Percentiles rank a stretch among this genome's conserved stretches.
Evolutionary conservation across 2,888 invertebrate genomes (phyloP).

Genomic region (Tenthredo scrophulariae): DNA sequence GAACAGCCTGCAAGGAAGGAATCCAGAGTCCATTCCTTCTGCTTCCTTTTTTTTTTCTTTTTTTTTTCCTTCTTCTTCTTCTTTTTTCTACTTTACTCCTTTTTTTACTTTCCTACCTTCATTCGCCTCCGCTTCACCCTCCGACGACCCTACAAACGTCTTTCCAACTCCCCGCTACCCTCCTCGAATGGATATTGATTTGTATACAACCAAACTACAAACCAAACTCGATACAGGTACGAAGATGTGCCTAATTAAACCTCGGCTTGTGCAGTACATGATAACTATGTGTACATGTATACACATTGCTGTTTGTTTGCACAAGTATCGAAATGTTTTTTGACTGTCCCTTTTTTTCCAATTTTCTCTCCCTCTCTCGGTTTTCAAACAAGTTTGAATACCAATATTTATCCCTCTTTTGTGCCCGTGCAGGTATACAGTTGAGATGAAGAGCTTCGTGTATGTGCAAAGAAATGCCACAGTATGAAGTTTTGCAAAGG

Average conservation of each 20-base stretch:
- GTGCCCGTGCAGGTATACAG: background rate
- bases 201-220: conserved; percentile 49
- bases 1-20: conserved; percentile 47
- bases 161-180: conserved; percentile 33
- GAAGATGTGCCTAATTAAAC: conserved; percentile 43
- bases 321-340: background rate
- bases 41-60: conserved; percentile 50
- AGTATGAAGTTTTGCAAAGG: background rate
- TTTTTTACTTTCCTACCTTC: conserved; percentile 41
- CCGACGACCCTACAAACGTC: conserved; percentile 49
- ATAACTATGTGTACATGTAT: background rate
- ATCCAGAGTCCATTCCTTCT: conserved; percentile 53
- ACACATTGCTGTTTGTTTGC: background rate
- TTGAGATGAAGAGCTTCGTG: too few relatives aligned
- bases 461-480: too few relatives aligned
- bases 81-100: conserved; percentile 7
- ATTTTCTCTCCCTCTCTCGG: background rate
- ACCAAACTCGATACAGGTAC: conserved; percentile 43
- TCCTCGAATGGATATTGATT: conserved; percentile 48
- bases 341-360: background rate
- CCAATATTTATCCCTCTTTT: background rate
- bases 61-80: background rate
- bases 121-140: conserved; percentile 43
- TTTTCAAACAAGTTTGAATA: background rate
- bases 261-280: background rate